These are phyloP conservation scores for Etheostoma spectabile DNA, from an alignment of 2,113 vertebrate genomes.

Conservation along the genomic window DNA sequence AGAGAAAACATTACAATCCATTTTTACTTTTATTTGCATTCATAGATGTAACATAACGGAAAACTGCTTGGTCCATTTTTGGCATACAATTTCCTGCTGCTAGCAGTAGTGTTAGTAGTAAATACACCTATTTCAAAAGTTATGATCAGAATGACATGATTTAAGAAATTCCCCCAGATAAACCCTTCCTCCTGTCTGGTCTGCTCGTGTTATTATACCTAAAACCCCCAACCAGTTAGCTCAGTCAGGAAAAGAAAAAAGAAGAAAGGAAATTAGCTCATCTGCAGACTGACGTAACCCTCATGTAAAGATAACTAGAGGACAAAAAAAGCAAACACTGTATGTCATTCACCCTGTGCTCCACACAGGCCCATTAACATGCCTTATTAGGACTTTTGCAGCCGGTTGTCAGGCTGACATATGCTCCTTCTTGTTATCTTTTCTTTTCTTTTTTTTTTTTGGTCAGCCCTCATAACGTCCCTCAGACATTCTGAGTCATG, in stretches of 20 bases:
- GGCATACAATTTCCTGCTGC: background rate
- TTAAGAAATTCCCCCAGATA: conserved; percentile 49
- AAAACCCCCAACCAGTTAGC: background rate
- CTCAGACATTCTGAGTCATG: conserved; percentile 54
- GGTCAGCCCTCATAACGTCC: background rate
- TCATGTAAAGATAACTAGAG: conserved; percentile 54
- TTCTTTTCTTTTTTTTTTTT: conserved; percentile 2
- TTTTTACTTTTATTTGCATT: conserved; percentile 1
- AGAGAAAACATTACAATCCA: background rate
- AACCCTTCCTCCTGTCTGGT: conserved; percentile 34
- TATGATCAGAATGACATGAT: background rate
- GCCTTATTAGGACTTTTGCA: conserved; percentile 79
- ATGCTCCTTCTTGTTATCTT: conserved; percentile 51
- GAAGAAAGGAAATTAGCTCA: conserved; percentile 77
- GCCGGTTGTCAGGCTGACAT: conserved; percentile 19
- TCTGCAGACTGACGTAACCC: conserved; percentile 69
- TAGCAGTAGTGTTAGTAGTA: background rate
- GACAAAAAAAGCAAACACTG: conserved; percentile 46
- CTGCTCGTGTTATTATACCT: background rate
- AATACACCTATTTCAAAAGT: background rate
- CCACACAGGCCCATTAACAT: background rate
- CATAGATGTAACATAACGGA: background rate
- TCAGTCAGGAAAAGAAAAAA: conserved; percentile 21
- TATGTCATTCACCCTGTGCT: conserved; percentile 58
- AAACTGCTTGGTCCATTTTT: background rate